Conservation (phyloP, 35 echinoderm and acorn worm genomes). For the Apostichopus californicus region DNA sequence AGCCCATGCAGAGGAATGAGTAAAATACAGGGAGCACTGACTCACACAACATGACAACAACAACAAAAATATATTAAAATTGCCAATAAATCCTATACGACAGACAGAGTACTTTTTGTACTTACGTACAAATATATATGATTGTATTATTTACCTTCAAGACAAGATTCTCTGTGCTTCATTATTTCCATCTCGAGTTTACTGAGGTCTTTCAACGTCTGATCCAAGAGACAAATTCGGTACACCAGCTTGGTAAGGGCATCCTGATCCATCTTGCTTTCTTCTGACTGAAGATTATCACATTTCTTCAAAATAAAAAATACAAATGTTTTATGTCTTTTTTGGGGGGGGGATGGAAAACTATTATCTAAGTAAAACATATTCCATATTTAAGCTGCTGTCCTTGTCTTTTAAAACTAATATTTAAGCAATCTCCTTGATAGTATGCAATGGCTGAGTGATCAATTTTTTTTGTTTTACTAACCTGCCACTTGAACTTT, state of each 20-base stretch:
- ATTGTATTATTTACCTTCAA: conserved; percentile 23
- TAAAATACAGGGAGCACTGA: no score
- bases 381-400: no score
- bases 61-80: no score
- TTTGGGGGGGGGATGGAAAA: no score
- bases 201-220: conserved; percentile 15
- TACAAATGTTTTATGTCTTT: no score
- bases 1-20: no score
- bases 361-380: no score
- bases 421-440: no score
- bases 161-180: conserved; percentile 13
- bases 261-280: not conserved
- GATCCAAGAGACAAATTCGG: conserved; percentile 20
- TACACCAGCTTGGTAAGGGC: conserved; percentile 1
- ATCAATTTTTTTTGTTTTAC: not conserved
- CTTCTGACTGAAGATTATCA: not conserved
- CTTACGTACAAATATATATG: not conserved
- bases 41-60: no score
- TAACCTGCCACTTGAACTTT: not conserved
- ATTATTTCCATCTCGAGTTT: conserved; percentile 23
- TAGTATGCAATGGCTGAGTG: not conserved
- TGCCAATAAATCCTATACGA: no score
- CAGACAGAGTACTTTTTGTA: not conserved
- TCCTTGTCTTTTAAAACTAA: no score
- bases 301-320: conserved; percentile 5